Evolutionary conservation across 2,113 vertebrate species (phyloP).

Genomic region (Recurvirostra avosetta): DNA sequence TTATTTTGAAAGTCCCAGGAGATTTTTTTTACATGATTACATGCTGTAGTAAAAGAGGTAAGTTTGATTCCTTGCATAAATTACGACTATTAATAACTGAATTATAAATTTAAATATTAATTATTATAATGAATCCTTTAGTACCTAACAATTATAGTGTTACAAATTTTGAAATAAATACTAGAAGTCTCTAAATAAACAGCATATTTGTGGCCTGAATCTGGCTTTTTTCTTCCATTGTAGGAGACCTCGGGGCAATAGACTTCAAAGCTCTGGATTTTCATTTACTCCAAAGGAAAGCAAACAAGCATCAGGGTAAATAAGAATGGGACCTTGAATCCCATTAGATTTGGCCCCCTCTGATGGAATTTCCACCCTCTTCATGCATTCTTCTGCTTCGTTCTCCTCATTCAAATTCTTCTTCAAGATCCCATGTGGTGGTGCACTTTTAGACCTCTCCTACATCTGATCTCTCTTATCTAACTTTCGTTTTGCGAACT

Average conservation of each 20-base stretch:
- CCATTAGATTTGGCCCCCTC: neutral
- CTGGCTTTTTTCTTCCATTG: neutral
- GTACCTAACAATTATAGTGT: conserved; percentile 18
- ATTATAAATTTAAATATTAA: conserved; percentile 16
- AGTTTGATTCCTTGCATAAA: conserved; percentile 37
- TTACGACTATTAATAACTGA: conserved; percentile 20
- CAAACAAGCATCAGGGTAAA: neutral
- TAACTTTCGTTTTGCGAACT: neutral
- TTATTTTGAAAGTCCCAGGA: neutral
- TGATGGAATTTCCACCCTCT: neutral
- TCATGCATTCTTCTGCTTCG: neutral
- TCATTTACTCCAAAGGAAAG: neutral
- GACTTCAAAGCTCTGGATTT: neutral
- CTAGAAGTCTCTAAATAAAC: conserved; percentile 10
- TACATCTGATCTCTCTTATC: neutral
- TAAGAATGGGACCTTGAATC: neutral
- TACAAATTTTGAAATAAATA: conserved; percentile 38
- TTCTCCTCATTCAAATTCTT: neutral
- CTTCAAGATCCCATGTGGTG: neutral
- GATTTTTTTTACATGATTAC: neutral
- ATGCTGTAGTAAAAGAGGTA: neutral
- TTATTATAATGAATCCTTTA: conserved; percentile 26
- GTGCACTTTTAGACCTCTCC: neutral
- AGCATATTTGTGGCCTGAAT: neutral
- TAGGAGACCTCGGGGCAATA: neutral